Percentiles rank a stretch among this genome's conserved stretches.
phyloP scores from a whole-genome alignment of 2,888 invertebrate genomes.

The Myopa testacea region DNA sequence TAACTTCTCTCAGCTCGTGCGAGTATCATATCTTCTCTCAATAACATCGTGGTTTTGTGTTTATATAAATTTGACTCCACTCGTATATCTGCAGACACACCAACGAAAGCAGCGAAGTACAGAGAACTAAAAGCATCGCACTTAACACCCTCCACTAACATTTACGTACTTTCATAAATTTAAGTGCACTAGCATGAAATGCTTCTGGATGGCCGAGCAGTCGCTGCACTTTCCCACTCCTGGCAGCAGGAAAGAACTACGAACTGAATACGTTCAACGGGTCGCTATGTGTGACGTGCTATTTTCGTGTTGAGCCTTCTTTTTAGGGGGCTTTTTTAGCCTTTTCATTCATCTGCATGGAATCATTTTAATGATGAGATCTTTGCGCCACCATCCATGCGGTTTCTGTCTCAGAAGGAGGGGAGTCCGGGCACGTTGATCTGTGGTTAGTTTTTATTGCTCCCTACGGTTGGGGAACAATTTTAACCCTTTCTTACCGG shows the following conservation, averaged over 20 bases:
- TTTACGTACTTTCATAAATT: constrained; percentile 29
- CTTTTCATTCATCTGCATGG: not conserved
- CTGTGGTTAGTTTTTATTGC: constrained; percentile 54
- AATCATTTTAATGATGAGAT: constrained; percentile 7
- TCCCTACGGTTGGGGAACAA: constrained; percentile 33
- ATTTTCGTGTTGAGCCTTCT: not conserved
- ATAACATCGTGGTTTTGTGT: not conserved
- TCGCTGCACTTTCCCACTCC: not conserved
- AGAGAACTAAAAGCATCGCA: not conserved
- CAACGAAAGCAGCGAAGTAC: not conserved
- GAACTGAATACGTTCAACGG: constrained; percentile 2
- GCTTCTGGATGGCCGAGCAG: not conserved
- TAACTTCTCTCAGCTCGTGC: not conserved
- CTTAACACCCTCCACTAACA: not conserved
- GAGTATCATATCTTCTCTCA: not conserved
- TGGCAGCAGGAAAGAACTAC: not conserved
- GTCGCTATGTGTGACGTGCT: not conserved
- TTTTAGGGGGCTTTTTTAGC: not conserved
- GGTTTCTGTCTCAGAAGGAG: not conserved
- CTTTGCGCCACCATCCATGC: constrained; percentile 22
- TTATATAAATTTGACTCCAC: not conserved
- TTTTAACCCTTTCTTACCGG: not conserved
- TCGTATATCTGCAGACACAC: not conserved
- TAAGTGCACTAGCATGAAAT: constrained; percentile 32
- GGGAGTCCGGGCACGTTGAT: not conserved